Evolutionary conservation across 2,888 invertebrate species (phyloP).

Genomic region (Nezara viridula): DNA sequence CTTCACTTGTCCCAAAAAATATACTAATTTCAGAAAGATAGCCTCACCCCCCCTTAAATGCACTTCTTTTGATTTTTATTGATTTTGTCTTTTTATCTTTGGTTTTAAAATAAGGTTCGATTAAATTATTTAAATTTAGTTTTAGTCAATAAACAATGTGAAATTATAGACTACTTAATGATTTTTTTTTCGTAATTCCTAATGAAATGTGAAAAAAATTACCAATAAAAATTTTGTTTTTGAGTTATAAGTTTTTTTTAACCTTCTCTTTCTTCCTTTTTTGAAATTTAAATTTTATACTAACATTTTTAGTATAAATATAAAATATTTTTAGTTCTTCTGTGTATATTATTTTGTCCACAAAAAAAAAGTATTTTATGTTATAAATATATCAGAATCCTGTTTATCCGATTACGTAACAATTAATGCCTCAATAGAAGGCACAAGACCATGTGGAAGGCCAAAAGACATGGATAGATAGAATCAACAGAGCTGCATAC

Average conservation of each 20-base stretch:
- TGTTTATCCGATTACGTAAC: no score
- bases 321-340: no score
- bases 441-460: no score
- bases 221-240: constrained; percentile 9
- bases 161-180: not conserved
- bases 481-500: no score
- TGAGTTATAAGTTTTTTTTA: not conserved
- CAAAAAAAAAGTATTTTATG: no score
- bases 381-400: no score
- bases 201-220: constrained; percentile 34
- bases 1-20: not conserved
- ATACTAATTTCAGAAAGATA: not conserved
- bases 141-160: not conserved
- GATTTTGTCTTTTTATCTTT: constrained; percentile 23
- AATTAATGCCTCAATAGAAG: no score
- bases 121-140: constrained; percentile 7
- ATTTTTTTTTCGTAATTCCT: not conserved
- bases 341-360: no score
- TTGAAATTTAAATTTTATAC: no score
- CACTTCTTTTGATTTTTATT: not conserved
- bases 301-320: no score
- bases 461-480: no score
- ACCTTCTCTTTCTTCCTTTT: not conserved
- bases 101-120: not conserved
- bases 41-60: not conserved